Percentiles rank a stretch among this genome's conserved stretches.
These are phyloP conservation scores for Trichopria drosophilae DNA, from an alignment of 2,888 invertebrate species.

Conservation along the genomic window DNA sequence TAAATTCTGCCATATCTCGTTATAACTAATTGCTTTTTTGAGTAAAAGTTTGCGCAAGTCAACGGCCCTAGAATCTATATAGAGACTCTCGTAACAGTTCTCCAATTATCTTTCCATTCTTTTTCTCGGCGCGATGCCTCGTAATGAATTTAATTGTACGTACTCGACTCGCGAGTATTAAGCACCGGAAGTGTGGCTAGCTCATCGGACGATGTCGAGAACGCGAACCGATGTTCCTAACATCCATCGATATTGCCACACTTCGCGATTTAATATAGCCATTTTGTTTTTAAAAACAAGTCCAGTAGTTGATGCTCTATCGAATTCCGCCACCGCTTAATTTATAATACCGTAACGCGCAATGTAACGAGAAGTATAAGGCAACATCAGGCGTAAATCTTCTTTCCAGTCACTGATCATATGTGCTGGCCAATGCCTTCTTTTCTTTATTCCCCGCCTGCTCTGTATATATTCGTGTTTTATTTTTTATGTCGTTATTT, in stretches of 20 bases:
- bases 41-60: too few relatives aligned
- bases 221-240: too few relatives aligned
- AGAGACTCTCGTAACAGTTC: conserved; percentile 5
- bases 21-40: too few relatives aligned
- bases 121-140: conserved; percentile 22
- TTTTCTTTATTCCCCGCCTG: not conserved
- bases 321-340: too few relatives aligned
- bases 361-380: conserved; percentile 42
- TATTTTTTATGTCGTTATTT: too few relatives aligned
- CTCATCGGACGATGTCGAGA: too few relatives aligned
- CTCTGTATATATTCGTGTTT: conserved; percentile 2
- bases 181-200: conserved; percentile 31
- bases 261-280: too few relatives aligned
- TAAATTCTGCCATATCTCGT: too few relatives aligned
- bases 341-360: conserved; percentile 42
- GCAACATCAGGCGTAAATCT: conserved; percentile 53
- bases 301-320: too few relatives aligned
- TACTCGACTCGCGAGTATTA: not conserved
- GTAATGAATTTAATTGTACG: conserved; percentile 44
- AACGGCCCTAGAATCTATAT: conserved; percentile 18
- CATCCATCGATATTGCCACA: too few relatives aligned
- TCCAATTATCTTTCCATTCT: conserved; percentile 40
- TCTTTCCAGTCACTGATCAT: conserved; percentile 56
- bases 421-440: conserved; percentile 43
- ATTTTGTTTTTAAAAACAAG: too few relatives aligned